Base-by-base conservation (phyloP, 2,888 invertebrate genomes). In the Argyresthia albistria region DNA sequence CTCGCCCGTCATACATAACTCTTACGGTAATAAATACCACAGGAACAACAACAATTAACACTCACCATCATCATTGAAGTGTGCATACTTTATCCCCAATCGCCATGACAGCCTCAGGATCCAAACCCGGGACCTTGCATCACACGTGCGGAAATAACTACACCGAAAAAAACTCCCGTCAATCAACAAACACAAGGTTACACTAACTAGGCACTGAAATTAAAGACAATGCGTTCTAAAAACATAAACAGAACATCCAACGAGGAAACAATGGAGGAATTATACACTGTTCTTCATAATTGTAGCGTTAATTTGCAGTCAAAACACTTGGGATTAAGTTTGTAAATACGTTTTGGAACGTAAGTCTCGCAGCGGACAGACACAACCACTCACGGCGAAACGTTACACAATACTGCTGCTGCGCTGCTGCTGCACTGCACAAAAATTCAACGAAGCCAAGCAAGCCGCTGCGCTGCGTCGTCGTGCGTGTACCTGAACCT, bases 1-100 rank as follows among this genome's bases (percentile, higher is more conserved):
- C 3, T 25, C 3, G 25, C 6, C 25, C 6, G 6, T 4, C 25
- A 25, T 4, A 25, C 25, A 4, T 2, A 25, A 25, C 25, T 25
- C 25, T 25, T 25, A 25, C 25, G 25, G 25, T 25, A 25, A n/a
- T 25, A 6, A 25, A 25, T 25, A 25, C 25, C 25, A 25, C 25
- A 25, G 25, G 6, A 25, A 25, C 6, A 25, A 25, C 25, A 25
- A 25, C 25, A 25, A 25, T 25, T 2, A 4, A 25, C 10, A 4
- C 39, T 39, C 39, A 86, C 86, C 86, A 87, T 86, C 77, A 84
- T 86, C 67, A 87, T 79, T 68, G 86, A 86, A 70, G 84, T 81
- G 63, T 86, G 84, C 86, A 86, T 86, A 52, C 60, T 68, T 52
- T 53, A 54, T 50, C 51, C 54, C 56, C 64, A 59, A 59, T 58